Evolutionary conservation across 2,888 invertebrate species (phyloP), one percentile per base, ranked within the genome.

Genomic region (Drosophila colorata): DNA sequence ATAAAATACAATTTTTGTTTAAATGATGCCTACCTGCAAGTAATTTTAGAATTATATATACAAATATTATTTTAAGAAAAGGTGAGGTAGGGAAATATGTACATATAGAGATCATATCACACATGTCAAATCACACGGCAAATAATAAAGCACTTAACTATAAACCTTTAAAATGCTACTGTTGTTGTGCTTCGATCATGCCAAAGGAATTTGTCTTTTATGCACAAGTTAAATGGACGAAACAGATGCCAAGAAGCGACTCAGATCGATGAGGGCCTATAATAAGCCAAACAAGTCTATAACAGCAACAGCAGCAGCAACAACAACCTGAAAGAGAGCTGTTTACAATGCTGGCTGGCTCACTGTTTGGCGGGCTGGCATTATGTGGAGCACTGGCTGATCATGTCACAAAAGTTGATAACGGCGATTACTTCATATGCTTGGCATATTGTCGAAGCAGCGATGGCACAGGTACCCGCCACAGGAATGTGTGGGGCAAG

Each of bases 361-460:
- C n/a, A 16, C 9, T 59, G 57, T 14, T 14, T 44, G 43, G 13
- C 40, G 46, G 16, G 20, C 28, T 57, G 74, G 78, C 61, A 11
- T 33, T 78, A 75, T 78, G 60, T 76, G 80, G 77, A 83, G 77
- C 84, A 68, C 49, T 58, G 69, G 78, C 70, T 74, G 90, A 87
- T 85, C 82, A 90, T 89, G 89, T 90, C 89, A 87, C 83, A 76
- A 75, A 78, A 78, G 80, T 82, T 85, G 88, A 89, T 88, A 87
- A 78, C 78, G 89, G 86, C 89, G 90, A 90, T 91, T 91, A 89
- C 90, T 91, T 89, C 79, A 78, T 72, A 77, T 84, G 74, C 69
- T 72, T 87, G 90, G 90, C 90, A 91, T 89, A 89, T 87, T 90
- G 85, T 83, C 78, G 80, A 78, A 87, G 78, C 37, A 28, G 58